Percentiles rank a stretch among this genome's conserved stretches.
Conservation (phyloP, 2,888 invertebrate genomes). For the Agonopterix arenella region DNA sequence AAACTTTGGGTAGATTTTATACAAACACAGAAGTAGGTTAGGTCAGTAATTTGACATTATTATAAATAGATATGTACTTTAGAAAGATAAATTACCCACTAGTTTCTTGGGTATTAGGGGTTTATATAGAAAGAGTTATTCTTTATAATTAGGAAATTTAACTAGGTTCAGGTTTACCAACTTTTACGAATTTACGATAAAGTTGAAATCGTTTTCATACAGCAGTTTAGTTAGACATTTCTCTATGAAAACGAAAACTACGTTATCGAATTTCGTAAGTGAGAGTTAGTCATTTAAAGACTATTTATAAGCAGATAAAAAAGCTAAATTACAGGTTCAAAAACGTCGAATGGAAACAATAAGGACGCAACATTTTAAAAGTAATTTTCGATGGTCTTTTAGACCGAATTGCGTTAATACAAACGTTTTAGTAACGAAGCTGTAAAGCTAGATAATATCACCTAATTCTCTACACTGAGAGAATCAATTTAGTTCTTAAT, state of each 20-base stretch:
- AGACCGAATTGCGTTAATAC: conserved; percentile 47
- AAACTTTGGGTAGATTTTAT: conserved; percentile 20
- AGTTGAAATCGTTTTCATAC: too few relatives aligned
- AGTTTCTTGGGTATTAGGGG: too few relatives aligned
- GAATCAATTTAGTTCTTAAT: conserved; percentile 44
- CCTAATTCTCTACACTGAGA: conserved; percentile 56
- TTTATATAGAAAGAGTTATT: too few relatives aligned
- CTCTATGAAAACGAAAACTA: too few relatives aligned
- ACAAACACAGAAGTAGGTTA: conserved; percentile 28
- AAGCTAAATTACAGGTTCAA: too few relatives aligned
- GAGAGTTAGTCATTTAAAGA: too few relatives aligned
- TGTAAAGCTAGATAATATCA: conserved; percentile 73
- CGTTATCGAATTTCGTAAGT: too few relatives aligned
- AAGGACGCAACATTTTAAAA: conserved; percentile 24
- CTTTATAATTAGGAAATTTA: too few relatives aligned
- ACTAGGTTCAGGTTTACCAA: too few relatives aligned
- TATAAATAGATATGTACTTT: conserved; percentile 62
- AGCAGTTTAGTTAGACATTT: too few relatives aligned
- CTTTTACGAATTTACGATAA: too few relatives aligned
- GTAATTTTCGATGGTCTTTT: conserved; percentile 40
- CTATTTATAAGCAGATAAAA: too few relatives aligned
- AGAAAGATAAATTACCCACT: conserved; percentile 35
- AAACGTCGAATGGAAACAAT: conserved; percentile 16
- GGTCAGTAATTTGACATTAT: conserved; percentile 47
- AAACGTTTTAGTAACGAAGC: conserved; percentile 49